Percentiles rank a stretch among this genome's conserved stretches.
These are phyloP conservation scores for Heteromyza rotundicornis DNA, from an alignment of 2,888 invertebrate species.

Conservation along the genomic window DNA sequence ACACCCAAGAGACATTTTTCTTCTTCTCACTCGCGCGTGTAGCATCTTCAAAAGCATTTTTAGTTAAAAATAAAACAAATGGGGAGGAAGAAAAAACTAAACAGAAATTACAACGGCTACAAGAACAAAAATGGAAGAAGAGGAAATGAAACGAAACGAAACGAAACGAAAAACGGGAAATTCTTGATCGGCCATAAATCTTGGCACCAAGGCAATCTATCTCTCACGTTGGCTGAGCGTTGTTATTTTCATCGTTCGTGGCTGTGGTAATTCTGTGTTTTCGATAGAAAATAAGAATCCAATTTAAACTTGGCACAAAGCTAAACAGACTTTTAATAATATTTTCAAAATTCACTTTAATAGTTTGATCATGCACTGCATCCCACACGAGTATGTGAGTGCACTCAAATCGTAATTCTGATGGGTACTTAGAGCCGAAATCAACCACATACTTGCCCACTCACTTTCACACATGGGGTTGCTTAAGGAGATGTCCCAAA, in stretches of 20 bases:
- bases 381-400: too few relatives aligned
- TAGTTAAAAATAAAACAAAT: conserved; percentile 43
- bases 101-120: too few relatives aligned
- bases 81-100: conserved; percentile 10
- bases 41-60: conserved; percentile 8
- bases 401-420: too few relatives aligned
- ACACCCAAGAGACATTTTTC: conserved; percentile 52
- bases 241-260: neutral
- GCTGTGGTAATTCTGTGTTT: neutral
- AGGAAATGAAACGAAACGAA: conserved; percentile 8
- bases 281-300: too few relatives aligned
- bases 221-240: conserved; percentile 42
- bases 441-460: too few relatives aligned
- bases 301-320: too few relatives aligned
- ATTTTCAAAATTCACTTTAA: too few relatives aligned
- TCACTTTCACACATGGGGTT: too few relatives aligned
- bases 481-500: too few relatives aligned
- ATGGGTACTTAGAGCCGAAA: too few relatives aligned
- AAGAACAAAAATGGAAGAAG: conserved; percentile 20
- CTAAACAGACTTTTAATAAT: too few relatives aligned
- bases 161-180: conserved; percentile 41
- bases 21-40: conserved; percentile 44
- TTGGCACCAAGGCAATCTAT: conserved; percentile 53
- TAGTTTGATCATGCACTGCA: too few relatives aligned
- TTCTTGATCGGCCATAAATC: conserved; percentile 58